Percentiles rank a stretch among this genome's conserved stretches.
These are phyloP conservation scores for Omphaloscelis lunosa DNA, from an alignment of 2,888 invertebrate species.

Conservation along the genomic window DNA sequence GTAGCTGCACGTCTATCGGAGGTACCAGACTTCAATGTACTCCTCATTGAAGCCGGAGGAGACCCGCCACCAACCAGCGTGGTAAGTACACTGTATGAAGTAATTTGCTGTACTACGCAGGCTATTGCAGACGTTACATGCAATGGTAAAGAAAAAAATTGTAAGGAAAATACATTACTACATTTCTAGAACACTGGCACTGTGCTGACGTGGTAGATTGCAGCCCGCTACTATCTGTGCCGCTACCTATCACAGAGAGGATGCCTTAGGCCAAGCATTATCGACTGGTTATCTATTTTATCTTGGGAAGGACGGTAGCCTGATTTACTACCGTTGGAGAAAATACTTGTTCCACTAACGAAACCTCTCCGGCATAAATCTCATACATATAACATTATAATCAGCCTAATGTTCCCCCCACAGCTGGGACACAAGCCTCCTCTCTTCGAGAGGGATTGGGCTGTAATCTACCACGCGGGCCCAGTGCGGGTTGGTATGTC, in stretches of 20 bases:
- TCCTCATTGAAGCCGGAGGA: slow-evolving; percentile 78
- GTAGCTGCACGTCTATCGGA: slow-evolving; percentile 78
- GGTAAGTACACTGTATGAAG: slow-evolving; percentile 62
- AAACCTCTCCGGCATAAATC: not conserved
- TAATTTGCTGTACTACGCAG: not conserved
- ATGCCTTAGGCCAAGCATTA: not conserved
- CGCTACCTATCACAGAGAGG: not conserved
- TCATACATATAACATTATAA: no score
- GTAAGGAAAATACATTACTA: not conserved
- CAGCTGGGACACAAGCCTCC: no score
- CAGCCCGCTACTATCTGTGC: no score
- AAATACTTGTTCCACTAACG: not conserved
- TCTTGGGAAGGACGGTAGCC: not conserved
- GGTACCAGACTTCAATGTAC: slow-evolving; percentile 67
- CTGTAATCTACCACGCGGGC: no score
- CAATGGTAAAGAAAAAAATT: not conserved
- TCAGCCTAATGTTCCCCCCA: no score
- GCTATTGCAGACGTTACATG: not conserved
- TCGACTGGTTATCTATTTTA: not conserved
- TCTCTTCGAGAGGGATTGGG: no score
- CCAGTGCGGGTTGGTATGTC: no score
- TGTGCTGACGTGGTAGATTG: not conserved
- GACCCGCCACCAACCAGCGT: slow-evolving; percentile 78
- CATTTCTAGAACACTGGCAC: not conserved
- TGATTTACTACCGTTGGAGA: not conserved